phyloP scores from a whole-genome alignment of 2,797 vertebrate species.

The Periophthalmus magnuspinnatus region DNA sequence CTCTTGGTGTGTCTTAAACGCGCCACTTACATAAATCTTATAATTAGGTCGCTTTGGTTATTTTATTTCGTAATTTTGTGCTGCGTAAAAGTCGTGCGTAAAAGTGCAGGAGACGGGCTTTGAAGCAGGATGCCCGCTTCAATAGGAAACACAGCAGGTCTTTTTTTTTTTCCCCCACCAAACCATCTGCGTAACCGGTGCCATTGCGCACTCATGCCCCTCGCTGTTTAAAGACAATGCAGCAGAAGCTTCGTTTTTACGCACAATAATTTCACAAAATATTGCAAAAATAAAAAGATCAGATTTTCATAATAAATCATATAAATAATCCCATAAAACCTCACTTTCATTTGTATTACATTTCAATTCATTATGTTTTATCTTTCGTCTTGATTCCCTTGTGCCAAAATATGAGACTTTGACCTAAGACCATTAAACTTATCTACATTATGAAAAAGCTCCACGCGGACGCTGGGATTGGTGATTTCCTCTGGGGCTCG shows the following conservation, averaged over 20 bases:
- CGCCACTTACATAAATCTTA: too few species aligned
- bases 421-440: neutral
- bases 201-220: neutral
- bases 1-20: too few species aligned
- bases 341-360: neutral
- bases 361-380: neutral
- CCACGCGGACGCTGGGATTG: too few species aligned
- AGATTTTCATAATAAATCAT: neutral
- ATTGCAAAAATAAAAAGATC: neutral
- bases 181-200: neutral
- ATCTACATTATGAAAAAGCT: neutral
- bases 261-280: neutral
- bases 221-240: neutral
- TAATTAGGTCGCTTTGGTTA: too few species aligned
- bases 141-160: neutral
- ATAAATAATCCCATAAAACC: neutral
- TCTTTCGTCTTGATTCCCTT: neutral
- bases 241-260: neutral
- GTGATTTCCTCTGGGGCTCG: conserved; percentile 1
- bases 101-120: neutral
- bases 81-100: neutral
- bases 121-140: neutral
- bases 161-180: neutral
- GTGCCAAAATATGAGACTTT: neutral
- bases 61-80: neutral